A percentile compares a stretch with the other conserved stretches of the same genome.
Conservation (phyloP, 2,888 invertebrate genomes). For the Hermaeophaga mercurialis region DNA sequence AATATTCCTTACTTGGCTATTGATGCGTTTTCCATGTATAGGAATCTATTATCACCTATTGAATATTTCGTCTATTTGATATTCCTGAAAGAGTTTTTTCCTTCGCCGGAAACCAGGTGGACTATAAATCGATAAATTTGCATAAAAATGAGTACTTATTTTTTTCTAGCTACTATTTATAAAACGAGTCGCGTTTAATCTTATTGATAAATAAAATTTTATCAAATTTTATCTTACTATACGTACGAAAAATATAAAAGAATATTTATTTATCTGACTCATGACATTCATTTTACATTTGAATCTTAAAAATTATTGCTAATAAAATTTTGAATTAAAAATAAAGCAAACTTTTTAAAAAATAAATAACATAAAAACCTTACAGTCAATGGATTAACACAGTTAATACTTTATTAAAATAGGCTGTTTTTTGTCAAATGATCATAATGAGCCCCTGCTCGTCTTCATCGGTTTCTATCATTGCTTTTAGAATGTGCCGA, state of each 20-base stretch:
- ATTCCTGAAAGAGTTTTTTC: conserved; percentile 30
- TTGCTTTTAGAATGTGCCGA: too few species aligned
- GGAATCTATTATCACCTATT: conserved; percentile 23
- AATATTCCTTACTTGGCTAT: conserved; percentile 13
- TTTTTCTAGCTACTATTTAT: conserved; percentile 9
- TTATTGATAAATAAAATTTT: conserved; percentile 1
- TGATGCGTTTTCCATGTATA: conserved; percentile 25
- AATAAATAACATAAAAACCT: too few species aligned
- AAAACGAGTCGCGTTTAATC: conserved; percentile 1
- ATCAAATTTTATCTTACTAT: background rate
- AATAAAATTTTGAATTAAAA: too few species aligned
- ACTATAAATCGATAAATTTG: conserved; percentile 34
- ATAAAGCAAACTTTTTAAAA: too few species aligned
- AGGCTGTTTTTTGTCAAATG: too few species aligned
- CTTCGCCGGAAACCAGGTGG: conserved; percentile 38
- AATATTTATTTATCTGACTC: background rate
- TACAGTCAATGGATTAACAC: too few species aligned
- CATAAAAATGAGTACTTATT: conserved; percentile 33
- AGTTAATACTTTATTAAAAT: too few species aligned
- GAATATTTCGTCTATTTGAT: conserved; percentile 28
- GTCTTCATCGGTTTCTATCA: too few species aligned
- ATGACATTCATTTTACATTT: background rate
- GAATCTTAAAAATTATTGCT: too few species aligned
- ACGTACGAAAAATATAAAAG: background rate
- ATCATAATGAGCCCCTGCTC: too few species aligned